phyloP scores from a whole-genome alignment of 2,113 vertebrate species.

The Atherinomorus stipes region DNA sequence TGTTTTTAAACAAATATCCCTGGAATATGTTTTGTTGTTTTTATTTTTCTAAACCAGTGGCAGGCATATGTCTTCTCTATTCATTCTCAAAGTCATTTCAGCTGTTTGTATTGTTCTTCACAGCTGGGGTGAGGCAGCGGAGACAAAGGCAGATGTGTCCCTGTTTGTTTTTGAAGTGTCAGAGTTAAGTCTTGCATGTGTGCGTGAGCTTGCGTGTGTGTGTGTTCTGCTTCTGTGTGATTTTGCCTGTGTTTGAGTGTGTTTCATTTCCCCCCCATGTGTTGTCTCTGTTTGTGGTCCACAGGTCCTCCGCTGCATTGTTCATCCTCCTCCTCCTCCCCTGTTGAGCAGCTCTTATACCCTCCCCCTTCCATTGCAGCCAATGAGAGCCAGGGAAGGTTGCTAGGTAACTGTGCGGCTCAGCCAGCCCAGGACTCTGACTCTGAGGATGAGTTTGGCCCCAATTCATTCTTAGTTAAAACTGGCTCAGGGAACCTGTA shows the following conservation, averaged over 20 bases:
- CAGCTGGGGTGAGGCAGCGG: slow-evolving; percentile 63
- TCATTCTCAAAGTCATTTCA: slow-evolving; percentile 62
- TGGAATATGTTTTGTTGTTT: slow-evolving; percentile 49
- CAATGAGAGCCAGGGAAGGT: slow-evolving; percentile 95
- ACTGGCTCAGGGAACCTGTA: slow-evolving; percentile 93
- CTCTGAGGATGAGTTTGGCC: slow-evolving; percentile 97
- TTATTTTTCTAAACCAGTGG: slow-evolving; percentile 43
- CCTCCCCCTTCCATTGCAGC: slow-evolving; percentile 90
- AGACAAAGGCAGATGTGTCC: slow-evolving; percentile 73
- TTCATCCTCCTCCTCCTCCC: slow-evolving; percentile 95
- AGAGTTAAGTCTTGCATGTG: slow-evolving; percentile 59
- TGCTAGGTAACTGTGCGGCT: slow-evolving; percentile 96
- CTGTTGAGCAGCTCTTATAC: slow-evolving; percentile 92
- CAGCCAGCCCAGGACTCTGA: slow-evolving; percentile 95
- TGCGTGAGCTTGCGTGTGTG: slow-evolving; percentile 28
- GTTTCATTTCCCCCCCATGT: slow-evolving; percentile 83
- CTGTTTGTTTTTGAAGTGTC: slow-evolving; percentile 73
- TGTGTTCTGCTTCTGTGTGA: slow-evolving; percentile 63
- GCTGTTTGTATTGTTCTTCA: slow-evolving; percentile 67
- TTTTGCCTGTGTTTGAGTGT: slow-evolving; percentile 78
- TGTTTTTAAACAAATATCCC: slow-evolving; percentile 15
- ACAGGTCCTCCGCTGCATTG: slow-evolving; percentile 95
- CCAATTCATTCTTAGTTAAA: slow-evolving; percentile 97
- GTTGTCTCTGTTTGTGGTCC: slow-evolving; percentile 90
- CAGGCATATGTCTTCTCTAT: slow-evolving; percentile 45